Percentiles rank a stretch among this genome's conserved stretches.
phyloP scores from a whole-genome alignment of 2,797 vertebrate genomes.

The Phalanger gymnotis region DNA sequence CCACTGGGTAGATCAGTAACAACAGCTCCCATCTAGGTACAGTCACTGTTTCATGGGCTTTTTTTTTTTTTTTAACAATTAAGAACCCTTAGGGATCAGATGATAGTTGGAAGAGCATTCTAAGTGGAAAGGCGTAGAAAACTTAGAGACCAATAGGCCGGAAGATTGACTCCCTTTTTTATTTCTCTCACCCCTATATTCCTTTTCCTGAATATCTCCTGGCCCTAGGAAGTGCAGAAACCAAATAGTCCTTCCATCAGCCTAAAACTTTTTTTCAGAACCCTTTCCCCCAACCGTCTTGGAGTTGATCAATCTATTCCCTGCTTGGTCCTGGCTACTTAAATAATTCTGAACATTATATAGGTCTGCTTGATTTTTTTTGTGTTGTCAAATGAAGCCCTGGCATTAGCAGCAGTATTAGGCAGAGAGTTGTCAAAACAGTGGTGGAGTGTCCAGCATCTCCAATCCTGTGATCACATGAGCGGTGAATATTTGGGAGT shows the following conservation, averaged over 20 bases:
- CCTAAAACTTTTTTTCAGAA: background rate
- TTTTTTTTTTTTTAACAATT: background rate
- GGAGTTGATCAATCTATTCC: background rate
- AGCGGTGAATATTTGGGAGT: background rate
- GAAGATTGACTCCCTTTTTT: background rate
- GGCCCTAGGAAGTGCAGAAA: constrained; percentile 6
- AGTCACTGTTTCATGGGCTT: background rate
- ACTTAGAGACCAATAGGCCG: background rate
- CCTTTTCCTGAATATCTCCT: constrained; percentile 12
- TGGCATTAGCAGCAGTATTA: background rate
- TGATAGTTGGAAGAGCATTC: no score
- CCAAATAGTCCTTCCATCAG: background rate
- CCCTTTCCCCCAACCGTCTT: background rate
- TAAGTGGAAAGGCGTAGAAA: background rate
- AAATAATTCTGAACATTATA: background rate
- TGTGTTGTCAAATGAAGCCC: background rate
- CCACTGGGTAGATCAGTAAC: background rate
- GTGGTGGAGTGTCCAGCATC: background rate
- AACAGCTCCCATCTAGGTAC: background rate
- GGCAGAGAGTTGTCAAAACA: background rate
- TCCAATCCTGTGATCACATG: background rate
- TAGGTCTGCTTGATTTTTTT: background rate
- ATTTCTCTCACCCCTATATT: constrained; percentile 3
- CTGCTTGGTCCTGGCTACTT: background rate
- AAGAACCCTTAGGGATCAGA: no score